Conservation (phyloP, 2,113 vertebrate species). For the Hippocampus abdominalis region DNA sequence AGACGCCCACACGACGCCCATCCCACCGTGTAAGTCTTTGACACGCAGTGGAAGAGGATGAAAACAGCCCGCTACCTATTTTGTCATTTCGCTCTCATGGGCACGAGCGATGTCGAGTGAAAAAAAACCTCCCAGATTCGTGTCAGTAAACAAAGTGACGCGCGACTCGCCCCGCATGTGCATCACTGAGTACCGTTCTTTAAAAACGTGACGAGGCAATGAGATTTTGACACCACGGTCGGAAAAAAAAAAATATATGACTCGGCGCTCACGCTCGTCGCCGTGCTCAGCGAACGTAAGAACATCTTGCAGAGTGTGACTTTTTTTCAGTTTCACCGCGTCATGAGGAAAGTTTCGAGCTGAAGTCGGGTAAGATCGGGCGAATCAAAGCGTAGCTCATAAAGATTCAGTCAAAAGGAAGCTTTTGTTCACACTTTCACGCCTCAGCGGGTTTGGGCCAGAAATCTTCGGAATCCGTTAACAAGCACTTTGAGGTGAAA, state of each 20-base stretch:
- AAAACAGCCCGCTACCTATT: not conserved
- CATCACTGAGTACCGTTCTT: not conserved
- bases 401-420: not conserved
- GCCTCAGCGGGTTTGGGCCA: conserved; percentile 34
- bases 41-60: conserved; percentile 1
- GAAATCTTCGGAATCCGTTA: conserved; percentile 54
- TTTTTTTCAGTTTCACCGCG: not conserved
- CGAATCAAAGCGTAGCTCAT: not conserved
- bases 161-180: not conserved
- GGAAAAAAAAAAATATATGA: not conserved
- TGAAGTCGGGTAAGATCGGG: not conserved
- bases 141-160: not conserved
- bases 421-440: conserved; percentile 43
- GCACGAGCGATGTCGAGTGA: not conserved
- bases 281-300: not conserved
- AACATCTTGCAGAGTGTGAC: not conserved
- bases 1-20: too few relatives aligned
- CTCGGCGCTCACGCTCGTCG: not conserved
- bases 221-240: conserved; percentile 3
- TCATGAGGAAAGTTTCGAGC: not conserved
- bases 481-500: conserved; percentile 34
- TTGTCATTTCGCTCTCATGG: conserved; percentile 7
- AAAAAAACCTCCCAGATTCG: not conserved
- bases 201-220: conserved; percentile 6
- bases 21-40: not conserved